Evolutionary conservation across 2,888 invertebrate species (phyloP).

Genomic region (Cheilosia impressa): DNA sequence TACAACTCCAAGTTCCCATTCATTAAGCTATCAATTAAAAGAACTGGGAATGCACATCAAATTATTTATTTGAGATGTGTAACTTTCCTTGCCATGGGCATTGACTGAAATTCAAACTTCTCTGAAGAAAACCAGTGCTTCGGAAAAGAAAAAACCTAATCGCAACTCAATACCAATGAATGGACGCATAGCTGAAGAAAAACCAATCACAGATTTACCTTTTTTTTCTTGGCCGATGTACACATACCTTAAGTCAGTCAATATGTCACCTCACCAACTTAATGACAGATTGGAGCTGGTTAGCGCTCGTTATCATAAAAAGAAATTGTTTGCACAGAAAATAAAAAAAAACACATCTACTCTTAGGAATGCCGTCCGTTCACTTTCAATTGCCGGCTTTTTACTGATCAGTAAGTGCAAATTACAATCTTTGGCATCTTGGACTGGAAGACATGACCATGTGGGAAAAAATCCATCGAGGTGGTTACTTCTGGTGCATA

Average conservation of each 20-base stretch:
- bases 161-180: conserved; percentile 1
- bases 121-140: no score
- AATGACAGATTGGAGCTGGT: conserved; percentile 37
- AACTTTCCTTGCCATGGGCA: no score
- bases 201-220: neutral
- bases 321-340: conserved; percentile 30
- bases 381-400: conserved; percentile 46
- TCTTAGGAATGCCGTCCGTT: conserved; percentile 33
- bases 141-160: neutral
- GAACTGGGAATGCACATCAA: no score
- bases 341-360: neutral
- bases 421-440: neutral
- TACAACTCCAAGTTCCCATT: no score
- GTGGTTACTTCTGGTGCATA: neutral
- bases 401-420: neutral
- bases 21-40: no score
- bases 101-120: no score
- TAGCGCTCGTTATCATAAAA: conserved; percentile 18
- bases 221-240: neutral
- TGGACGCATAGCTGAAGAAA: neutral
- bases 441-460: neutral
- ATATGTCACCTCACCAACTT: conserved; percentile 40
- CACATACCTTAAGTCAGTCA: conserved; percentile 29
- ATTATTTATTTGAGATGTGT: no score
- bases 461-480: neutral